Conservation (phyloP, 2,797 vertebrate genomes). For the Ispidina lecontei region DNA sequence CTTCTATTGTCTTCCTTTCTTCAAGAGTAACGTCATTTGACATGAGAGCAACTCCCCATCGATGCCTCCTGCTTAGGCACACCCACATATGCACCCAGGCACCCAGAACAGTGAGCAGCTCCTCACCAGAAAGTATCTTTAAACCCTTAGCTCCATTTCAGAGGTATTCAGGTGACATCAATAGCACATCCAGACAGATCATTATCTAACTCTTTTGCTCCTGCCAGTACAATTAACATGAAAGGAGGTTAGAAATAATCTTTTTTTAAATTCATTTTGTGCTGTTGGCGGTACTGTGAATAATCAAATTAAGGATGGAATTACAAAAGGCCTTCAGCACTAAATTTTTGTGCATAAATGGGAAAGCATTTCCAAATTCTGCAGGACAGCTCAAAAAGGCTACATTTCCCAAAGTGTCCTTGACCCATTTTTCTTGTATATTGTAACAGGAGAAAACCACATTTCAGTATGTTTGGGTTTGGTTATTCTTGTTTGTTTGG, state of each 20-base stretch:
- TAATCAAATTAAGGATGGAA: constrained; percentile 23
- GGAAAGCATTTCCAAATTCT: not conserved
- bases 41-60: not conserved
- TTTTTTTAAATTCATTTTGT: not conserved
- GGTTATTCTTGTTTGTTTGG: not conserved
- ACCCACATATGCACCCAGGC: not conserved
- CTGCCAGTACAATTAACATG: not conserved
- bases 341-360: constrained; percentile 39
- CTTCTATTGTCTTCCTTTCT: not conserved
- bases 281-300: not conserved
- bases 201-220: not conserved
- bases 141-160: not conserved
- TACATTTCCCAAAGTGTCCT: not conserved
- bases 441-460: not conserved
- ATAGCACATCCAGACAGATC: not conserved
- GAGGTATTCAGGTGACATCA: not conserved
- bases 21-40: not conserved
- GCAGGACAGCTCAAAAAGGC: not conserved
- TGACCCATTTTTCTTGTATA: not conserved
- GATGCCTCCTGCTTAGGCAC: not conserved
- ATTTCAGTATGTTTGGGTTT: not conserved
- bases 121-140: not conserved
- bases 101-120: not conserved
- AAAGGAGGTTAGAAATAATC: not conserved
- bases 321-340: not conserved